Evolutionary conservation across 1,140 invertebrate genomes (phyloP), one percentile per base, ranked within the genome.

Genomic region (Philotrypesis tridentata): DNA sequence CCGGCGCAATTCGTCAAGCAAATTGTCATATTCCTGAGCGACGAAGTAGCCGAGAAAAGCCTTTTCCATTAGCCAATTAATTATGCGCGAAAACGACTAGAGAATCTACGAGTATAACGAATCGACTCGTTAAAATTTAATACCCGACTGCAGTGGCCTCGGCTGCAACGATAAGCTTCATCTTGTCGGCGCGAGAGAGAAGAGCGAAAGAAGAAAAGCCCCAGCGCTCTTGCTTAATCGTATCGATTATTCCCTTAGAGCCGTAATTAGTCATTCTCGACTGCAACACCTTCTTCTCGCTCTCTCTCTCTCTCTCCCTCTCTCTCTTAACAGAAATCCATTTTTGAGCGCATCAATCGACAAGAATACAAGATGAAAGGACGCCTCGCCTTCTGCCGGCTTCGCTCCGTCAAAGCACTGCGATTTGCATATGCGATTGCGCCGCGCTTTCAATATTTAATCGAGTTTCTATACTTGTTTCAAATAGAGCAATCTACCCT

Each of bases 121-220:
- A 80, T 65, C 75, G 72, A 80, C 72, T 74, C 72, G 72, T 75
- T 80, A 80, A 75, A 75, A 75, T 80, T 40, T 67, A 75, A 60
- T 80, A 68, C 61, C 12, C 25, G 17, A 60, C 21, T 55, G 25
- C 14, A 4, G 27, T 61, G 21, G 31, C 21, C 63, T 3, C n/a
- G 8, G 1, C 12, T 8, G 14, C 25, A 40, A 43, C 1, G 40
- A 14, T n/a, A n/a, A 55, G 48, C 48, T 21, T 21, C 21, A 21
- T 48, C 12, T 14, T 14, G 43, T 17, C 14, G 5, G 40, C 23
- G 37, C 29, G 11, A 17, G 11, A 48, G 4, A 68, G 40, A 37
- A 65, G 14, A 68, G 40, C 7, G n/a, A 55, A 14, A 43, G 17
- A 55, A 4, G 40, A 67, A 71, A 71, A 71, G n/a, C n/a, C n/a